phyloP scores from a whole-genome alignment of 1,140 invertebrate species.

The Drosophila seguyi region DNA sequence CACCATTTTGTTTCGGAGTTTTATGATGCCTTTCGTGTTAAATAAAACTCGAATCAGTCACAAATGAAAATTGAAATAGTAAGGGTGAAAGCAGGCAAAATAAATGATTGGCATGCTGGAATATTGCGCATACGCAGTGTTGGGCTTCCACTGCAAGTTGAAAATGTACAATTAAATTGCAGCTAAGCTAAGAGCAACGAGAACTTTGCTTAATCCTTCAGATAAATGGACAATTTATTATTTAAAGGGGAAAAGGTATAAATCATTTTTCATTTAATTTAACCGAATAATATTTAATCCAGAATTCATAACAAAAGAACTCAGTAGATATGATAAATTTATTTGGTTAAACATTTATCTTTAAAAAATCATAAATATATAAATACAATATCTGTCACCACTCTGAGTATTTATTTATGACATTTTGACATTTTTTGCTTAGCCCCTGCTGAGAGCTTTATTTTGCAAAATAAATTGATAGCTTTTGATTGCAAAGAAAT shows the following conservation, averaged over 20 bases:
- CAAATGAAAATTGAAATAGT: slow-evolving; percentile 44
- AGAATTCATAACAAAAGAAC: neutral
- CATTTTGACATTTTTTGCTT: neutral
- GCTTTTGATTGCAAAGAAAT: neutral
- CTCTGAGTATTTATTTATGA: neutral
- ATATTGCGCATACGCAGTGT: slow-evolving; percentile 60
- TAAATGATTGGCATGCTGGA: slow-evolving; percentile 10
- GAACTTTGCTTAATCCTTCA: neutral
- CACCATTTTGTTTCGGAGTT: slow-evolving; percentile 32
- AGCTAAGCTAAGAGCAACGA: neutral
- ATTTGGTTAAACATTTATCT: neutral
- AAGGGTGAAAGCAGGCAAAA: slow-evolving; percentile 23
- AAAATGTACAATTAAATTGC: slow-evolving; percentile 20
- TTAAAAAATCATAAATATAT: neutral
- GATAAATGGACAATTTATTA: neutral
- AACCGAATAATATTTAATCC: neutral
- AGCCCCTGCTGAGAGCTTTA: neutral
- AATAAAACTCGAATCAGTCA: slow-evolving; percentile 59
- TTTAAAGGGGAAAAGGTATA: neutral
- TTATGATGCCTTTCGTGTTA: slow-evolving; percentile 50
- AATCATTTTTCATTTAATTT: neutral
- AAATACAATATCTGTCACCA: neutral
- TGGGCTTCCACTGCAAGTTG: neutral
- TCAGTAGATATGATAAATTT: neutral
- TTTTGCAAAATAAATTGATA: neutral